phyloP scores from a whole-genome alignment of 2,888 invertebrate genomes.

The Cerceris rybyensis region DNA sequence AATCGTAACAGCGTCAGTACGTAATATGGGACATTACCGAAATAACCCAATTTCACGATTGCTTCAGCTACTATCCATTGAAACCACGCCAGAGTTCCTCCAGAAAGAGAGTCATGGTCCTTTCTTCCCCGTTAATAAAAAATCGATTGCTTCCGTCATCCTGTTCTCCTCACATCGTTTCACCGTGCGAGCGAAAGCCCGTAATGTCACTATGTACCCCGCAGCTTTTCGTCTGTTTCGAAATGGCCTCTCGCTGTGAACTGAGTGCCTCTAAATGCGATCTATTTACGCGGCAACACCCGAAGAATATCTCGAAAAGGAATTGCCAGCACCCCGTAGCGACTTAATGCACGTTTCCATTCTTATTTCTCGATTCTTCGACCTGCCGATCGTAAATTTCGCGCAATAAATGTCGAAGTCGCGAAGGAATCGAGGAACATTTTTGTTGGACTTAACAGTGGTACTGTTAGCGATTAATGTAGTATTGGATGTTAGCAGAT shows the following conservation, averaged over 20 bases:
- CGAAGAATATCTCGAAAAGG: slow-evolving; percentile 53
- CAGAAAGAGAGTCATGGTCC: slow-evolving; percentile 24
- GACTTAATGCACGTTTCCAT: slow-evolving; percentile 55
- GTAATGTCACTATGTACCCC: slow-evolving; percentile 71
- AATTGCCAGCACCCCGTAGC: slow-evolving; percentile 55
- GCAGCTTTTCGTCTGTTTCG: slow-evolving; percentile 73
- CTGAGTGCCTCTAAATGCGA: slow-evolving; percentile 77
- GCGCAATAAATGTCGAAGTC: slow-evolving; percentile 1
- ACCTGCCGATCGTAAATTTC: neutral
- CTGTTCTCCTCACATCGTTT: slow-evolving; percentile 44
- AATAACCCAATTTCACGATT: slow-evolving; percentile 71
- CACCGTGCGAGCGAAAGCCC: slow-evolving; percentile 35
- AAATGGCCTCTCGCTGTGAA: slow-evolving; percentile 75
- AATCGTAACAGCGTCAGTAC: too few relatives aligned
- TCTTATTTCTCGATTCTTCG: slow-evolving; percentile 32
- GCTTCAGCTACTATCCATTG: slow-evolving; percentile 26
- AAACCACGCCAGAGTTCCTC: slow-evolving; percentile 19
- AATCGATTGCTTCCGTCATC: slow-evolving; percentile 66
- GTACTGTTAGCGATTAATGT: too few relatives aligned
- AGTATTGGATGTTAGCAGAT: too few relatives aligned
- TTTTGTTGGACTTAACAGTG: neutral
- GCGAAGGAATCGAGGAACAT: neutral
- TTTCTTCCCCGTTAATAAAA: slow-evolving; percentile 64
- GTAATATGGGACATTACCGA: slow-evolving; percentile 46
- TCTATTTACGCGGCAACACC: slow-evolving; percentile 73